These are phyloP conservation scores for Cepaea nemoralis DNA, from an alignment of 1,140 invertebrate species.

Conservation along the genomic window DNA sequence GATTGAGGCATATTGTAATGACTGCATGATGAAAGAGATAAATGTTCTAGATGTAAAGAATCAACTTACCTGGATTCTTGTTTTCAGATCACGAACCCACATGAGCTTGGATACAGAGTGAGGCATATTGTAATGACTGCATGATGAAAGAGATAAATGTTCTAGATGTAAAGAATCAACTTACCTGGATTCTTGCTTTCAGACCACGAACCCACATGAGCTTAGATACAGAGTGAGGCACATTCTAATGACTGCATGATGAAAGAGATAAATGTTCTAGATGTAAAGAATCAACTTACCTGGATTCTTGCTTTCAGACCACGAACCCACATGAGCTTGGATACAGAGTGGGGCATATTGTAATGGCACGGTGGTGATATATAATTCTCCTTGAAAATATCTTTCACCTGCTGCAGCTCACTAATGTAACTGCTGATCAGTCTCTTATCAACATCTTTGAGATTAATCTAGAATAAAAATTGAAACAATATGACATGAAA, in stretches of 20 bases:
- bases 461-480: slow-evolving; percentile 54
- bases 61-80: too few species aligned
- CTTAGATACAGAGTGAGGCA: slow-evolving; percentile 67
- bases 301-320: slow-evolving; percentile 66
- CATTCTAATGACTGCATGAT: too few species aligned
- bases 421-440: slow-evolving; percentile 63
- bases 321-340: slow-evolving; percentile 68
- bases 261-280: too few species aligned
- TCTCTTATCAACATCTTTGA: slow-evolving; percentile 64
- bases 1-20: too few species aligned
- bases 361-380: slow-evolving; percentile 62
- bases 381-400: slow-evolving; percentile 58
- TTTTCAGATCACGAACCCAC: too few species aligned
- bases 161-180: neutral
- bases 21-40: too few species aligned
- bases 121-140: too few species aligned
- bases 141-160: too few species aligned
- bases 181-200: slow-evolving; percentile 66
- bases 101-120: too few species aligned
- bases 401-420: slow-evolving; percentile 63
- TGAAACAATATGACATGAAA: neutral
- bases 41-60: too few species aligned
- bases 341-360: slow-evolving; percentile 69
- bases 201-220: slow-evolving; percentile 69
- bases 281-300: too few species aligned